Percentiles rank a stretch among this genome's conserved stretches.
Evolutionary conservation across 2,113 vertebrate species (phyloP).

Genomic region (Sturnus vulgaris): DNA sequence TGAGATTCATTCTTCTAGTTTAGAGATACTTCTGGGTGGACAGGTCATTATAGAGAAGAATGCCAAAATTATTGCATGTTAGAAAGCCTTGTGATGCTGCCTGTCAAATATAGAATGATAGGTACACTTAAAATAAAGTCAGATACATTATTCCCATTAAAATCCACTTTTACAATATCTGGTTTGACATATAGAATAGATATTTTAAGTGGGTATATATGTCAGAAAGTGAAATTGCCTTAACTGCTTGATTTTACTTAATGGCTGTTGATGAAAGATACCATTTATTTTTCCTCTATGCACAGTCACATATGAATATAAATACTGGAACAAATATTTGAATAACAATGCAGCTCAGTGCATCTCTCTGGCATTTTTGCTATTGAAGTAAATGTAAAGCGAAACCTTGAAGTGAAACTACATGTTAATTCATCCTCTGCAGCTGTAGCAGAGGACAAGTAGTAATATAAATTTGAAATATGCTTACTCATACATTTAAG

Average conservation of each 20-base stretch:
- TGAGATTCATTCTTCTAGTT: slow-evolving; percentile 40
- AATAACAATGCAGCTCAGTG: slow-evolving; percentile 1
- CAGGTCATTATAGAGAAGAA: slow-evolving; percentile 34
- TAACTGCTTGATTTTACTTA: slow-evolving; percentile 44
- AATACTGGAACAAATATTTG: slow-evolving; percentile 26
- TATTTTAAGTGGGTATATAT: slow-evolving; percentile 23
- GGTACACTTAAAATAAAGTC: not conserved
- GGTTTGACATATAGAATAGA: slow-evolving; percentile 11
- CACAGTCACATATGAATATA: slow-evolving; percentile 31
- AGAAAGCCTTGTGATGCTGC: not conserved
- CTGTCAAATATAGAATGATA: not conserved
- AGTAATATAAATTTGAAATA: not conserved
- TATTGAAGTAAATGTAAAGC: not conserved
- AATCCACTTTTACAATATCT: slow-evolving; percentile 33
- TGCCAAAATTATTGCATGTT: not conserved
- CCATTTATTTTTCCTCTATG: not conserved
- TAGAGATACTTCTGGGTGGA: slow-evolving; percentile 31
- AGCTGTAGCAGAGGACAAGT: not conserved
- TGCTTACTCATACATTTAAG: not conserved
- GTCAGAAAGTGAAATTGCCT: slow-evolving; percentile 18
- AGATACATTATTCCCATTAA: not conserved
- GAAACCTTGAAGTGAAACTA: not conserved
- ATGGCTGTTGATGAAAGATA: slow-evolving; percentile 13
- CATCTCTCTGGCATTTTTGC: not conserved
- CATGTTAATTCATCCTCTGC: not conserved